Evolutionary conservation across 1,140 invertebrate genomes (phyloP).

Genomic region (Thaumatotibia leucotreta): DNA sequence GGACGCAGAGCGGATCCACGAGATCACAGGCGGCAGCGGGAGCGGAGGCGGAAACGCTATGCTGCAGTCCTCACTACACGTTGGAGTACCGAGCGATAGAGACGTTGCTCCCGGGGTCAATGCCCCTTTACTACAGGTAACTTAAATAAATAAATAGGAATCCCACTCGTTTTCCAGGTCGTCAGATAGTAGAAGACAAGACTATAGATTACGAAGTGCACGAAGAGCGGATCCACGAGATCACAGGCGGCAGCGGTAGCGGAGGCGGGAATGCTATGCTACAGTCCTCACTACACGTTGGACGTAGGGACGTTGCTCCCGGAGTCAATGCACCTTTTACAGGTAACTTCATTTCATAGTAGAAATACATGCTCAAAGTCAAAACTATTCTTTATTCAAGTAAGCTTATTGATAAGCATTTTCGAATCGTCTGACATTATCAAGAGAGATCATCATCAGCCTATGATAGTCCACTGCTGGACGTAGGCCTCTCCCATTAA

Average conservation of each 20-base stretch:
- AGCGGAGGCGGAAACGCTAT: constrained; percentile 9
- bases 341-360: constrained; percentile 37
- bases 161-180: constrained; percentile 58
- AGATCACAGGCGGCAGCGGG: constrained; percentile 42
- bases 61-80: constrained; percentile 29
- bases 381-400: too few species aligned
- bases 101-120: constrained; percentile 68
- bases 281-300: constrained; percentile 28
- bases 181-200: constrained; percentile 74
- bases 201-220: constrained; percentile 68
- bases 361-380: too few species aligned
- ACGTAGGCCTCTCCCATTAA: too few species aligned
- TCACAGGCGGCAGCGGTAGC: constrained; percentile 35
- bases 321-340: constrained; percentile 60
- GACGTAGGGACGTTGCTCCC: constrained; percentile 60
- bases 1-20: constrained; percentile 65
- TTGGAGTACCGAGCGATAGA: constrained; percentile 33
- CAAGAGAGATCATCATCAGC: too few species aligned
- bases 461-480: too few species aligned
- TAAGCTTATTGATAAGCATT: too few species aligned
- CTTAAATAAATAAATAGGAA: too few species aligned
- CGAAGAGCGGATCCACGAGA: constrained; percentile 63
- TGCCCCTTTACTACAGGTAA: constrained; percentile 58
- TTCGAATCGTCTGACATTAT: too few species aligned
- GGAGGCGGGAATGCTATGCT: constrained; percentile 5